phyloP scores from a whole-genome alignment of 2,113 vertebrate species.

The Calyptommatus sinebrachiatus region DNA sequence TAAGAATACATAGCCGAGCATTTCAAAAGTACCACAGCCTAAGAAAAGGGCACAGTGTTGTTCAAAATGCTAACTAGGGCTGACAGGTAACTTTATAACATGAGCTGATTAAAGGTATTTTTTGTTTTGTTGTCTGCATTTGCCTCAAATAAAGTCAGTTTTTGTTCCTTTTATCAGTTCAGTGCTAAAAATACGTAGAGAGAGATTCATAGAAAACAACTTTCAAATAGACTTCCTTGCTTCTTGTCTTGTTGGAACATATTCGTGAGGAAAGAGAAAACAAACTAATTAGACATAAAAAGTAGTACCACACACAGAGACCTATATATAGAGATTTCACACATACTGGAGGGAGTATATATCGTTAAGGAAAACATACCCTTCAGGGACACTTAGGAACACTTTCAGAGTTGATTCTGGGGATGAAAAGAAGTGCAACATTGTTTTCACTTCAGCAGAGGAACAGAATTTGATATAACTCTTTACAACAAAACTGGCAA shows the following conservation, averaged over 20 bases:
- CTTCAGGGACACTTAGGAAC: no score
- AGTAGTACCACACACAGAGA: not conserved
- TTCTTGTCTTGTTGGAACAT: no score
- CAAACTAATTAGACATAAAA: no score
- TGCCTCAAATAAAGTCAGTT: not conserved
- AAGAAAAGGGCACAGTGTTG: not conserved
- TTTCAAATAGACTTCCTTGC: not conserved
- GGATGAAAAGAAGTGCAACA: no score
- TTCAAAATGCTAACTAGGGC: slow-evolving; percentile 11
- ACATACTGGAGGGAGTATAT: not conserved
- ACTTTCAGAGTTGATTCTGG: no score
- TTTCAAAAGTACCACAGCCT: slow-evolving; percentile 39
- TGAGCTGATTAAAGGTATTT: not conserved
- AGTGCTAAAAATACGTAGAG: slow-evolving; percentile 8
- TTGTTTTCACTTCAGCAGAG: no score
- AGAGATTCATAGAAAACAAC: slow-evolving; percentile 28
- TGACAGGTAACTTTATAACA: slow-evolving; percentile 6
- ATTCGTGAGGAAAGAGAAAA: not conserved
- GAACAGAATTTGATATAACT: no score
- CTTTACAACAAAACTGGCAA: no score
- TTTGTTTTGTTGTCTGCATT: not conserved
- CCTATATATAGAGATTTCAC: not conserved
- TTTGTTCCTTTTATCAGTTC: slow-evolving; percentile 34
- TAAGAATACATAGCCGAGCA: not conserved
- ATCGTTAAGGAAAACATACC: no score